Conservation (phyloP, 2,797 vertebrate genomes). For the Crax fasciolata region DNA sequence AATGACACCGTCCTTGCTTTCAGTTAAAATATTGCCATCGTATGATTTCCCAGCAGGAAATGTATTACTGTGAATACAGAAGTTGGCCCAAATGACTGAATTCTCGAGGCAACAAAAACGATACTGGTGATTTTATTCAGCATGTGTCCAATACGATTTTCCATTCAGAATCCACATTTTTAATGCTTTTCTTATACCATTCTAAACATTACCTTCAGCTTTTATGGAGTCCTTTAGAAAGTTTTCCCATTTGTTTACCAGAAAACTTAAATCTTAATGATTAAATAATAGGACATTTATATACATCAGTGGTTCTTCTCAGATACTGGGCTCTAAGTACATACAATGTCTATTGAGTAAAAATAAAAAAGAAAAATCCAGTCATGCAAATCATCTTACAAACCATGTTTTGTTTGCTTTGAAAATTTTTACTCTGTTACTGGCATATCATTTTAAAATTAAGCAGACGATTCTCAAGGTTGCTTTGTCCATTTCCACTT, state of each 20-base stretch:
- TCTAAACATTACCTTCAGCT: constrained; percentile 79
- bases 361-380: constrained; percentile 72
- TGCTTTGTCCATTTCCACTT: constrained; percentile 57
- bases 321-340: constrained; percentile 71
- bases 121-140: constrained; percentile 86
- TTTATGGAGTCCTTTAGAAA: constrained; percentile 78
- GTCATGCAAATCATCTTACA: constrained; percentile 81
- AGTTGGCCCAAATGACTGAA: constrained; percentile 57
- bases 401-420: constrained; percentile 70
- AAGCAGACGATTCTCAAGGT: constrained; percentile 43
- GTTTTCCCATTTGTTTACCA: constrained; percentile 70
- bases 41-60: not conserved
- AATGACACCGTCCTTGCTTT: not conserved
- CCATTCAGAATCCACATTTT: constrained; percentile 78
- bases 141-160: constrained; percentile 80
- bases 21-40: not conserved
- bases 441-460: constrained; percentile 53
- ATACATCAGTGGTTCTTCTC: constrained; percentile 72
- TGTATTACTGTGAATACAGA: not conserved
- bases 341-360: constrained; percentile 75
- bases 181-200: constrained; percentile 61
- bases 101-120: constrained; percentile 66
- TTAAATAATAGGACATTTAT: constrained; percentile 79
- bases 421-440: constrained; percentile 71
- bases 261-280: constrained; percentile 77